phyloP scores from a whole-genome alignment of 2,113 vertebrate genomes.

The Oreochromis spilurus region DNA sequence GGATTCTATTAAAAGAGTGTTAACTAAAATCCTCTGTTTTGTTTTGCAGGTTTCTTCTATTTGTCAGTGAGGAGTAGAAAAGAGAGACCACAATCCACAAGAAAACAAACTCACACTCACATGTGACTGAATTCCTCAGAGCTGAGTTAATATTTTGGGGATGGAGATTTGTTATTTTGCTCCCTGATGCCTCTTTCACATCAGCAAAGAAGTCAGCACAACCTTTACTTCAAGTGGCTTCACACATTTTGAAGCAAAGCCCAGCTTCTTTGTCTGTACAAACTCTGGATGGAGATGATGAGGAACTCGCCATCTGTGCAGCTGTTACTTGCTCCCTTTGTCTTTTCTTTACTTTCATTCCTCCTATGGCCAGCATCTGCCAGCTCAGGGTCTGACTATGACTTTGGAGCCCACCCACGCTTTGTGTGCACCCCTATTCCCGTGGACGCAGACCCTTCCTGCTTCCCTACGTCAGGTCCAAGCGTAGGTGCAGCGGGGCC shows the following conservation, averaged over 20 bases:
- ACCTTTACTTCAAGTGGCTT: neutral
- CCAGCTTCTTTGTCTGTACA: neutral
- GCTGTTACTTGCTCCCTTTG: neutral
- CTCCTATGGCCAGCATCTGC: constrained; percentile 1
- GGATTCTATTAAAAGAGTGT: neutral
- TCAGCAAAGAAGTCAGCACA: neutral
- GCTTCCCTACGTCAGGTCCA: constrained; percentile 56
- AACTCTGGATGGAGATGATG: constrained; percentile 35
- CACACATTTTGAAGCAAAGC: constrained; percentile 14
- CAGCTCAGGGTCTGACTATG: constrained; percentile 43
- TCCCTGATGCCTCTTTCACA: constrained; percentile 10
- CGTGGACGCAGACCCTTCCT: constrained; percentile 71
- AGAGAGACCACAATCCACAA: neutral
- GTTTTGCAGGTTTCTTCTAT: constrained; percentile 20
- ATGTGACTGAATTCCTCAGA: neutral
- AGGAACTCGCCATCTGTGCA: neutral
- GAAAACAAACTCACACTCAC: neutral
- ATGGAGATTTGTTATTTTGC: neutral
- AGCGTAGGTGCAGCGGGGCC: constrained; percentile 23
- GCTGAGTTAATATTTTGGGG: neutral
- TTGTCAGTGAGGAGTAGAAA: neutral
- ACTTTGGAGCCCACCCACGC: constrained; percentile 61
- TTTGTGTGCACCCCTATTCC: constrained; percentile 79
- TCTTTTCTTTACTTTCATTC: constrained; percentile 11
- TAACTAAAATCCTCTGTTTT: constrained; percentile 1